Conservation (phyloP, 2,888 invertebrate genomes). For the Cerastoderma edule region DNA sequence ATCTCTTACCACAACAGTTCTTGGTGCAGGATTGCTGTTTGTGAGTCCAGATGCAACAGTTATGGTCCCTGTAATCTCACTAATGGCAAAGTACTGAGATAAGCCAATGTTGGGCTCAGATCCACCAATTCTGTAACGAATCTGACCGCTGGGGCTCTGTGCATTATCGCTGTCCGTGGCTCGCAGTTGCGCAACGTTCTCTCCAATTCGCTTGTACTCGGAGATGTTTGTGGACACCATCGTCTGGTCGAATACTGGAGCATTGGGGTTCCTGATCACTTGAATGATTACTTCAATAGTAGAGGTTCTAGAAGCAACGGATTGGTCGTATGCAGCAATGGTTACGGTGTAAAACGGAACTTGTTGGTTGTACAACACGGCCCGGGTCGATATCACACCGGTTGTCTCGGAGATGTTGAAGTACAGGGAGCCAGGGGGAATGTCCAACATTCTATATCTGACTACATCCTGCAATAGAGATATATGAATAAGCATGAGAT, state of each 20-base stretch:
- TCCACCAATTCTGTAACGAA: slow-evolving; percentile 49
- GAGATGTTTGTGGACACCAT: slow-evolving; percentile 57
- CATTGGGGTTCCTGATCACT: slow-evolving; percentile 63
- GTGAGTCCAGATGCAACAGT: slow-evolving; percentile 51
- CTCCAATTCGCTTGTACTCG: slow-evolving; percentile 54
- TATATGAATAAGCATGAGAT: no score
- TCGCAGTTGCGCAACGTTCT: slow-evolving; percentile 3
- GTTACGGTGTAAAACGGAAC: slow-evolving; percentile 38
- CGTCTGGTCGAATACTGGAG: slow-evolving; percentile 61
- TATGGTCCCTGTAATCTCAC: slow-evolving; percentile 64
- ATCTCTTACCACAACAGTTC: slow-evolving; percentile 18
- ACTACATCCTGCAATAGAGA: slow-evolving; percentile 43
- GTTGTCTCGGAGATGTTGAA: slow-evolving; percentile 51
- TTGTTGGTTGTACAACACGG: slow-evolving; percentile 47
- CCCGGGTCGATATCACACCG: slow-evolving; percentile 55
- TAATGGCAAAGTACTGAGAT: slow-evolving; percentile 62
- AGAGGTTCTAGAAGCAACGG: slow-evolving; percentile 46
- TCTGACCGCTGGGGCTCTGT: slow-evolving; percentile 51
- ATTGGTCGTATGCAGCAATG: slow-evolving; percentile 65
- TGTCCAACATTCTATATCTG: slow-evolving; percentile 34
- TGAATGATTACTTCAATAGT: slow-evolving; percentile 60
- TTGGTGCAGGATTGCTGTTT: slow-evolving; percentile 18
- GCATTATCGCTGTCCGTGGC: slow-evolving; percentile 66
- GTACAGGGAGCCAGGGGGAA: slow-evolving; percentile 57
- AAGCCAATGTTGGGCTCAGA: slow-evolving; percentile 18